These are phyloP conservation scores for Orestias chungarensis DNA, from an alignment of 2,797 vertebrate genomes.

Conservation along the genomic window DNA sequence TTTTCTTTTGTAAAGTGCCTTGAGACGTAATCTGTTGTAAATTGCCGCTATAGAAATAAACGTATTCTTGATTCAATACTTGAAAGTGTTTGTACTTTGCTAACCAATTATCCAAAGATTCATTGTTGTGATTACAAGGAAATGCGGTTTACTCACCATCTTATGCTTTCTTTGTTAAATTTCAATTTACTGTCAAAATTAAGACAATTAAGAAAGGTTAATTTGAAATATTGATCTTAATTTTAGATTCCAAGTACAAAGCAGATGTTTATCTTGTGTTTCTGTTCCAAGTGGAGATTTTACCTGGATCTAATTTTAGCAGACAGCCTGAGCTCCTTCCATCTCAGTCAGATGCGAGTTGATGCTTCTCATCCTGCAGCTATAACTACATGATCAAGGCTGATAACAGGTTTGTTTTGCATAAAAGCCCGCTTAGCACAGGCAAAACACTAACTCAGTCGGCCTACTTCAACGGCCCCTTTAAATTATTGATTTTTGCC, in stretches of 20 bases:
- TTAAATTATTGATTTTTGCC: slow-evolving; percentile 14
- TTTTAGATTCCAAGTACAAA: slow-evolving; percentile 12
- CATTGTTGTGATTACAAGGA: background rate
- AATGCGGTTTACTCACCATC: background rate
- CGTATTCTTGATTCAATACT: no score
- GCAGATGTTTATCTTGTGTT: background rate
- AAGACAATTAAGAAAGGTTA: background rate
- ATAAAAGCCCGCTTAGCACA: slow-evolving; percentile 27
- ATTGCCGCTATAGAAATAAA: no score
- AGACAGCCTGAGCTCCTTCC: slow-evolving; percentile 2
- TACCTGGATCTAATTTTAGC: slow-evolving; percentile 26
- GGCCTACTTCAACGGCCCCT: slow-evolving; percentile 1
- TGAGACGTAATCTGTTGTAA: no score
- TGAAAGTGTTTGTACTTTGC: background rate
- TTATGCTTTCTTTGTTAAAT: background rate
- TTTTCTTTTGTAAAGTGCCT: no score
- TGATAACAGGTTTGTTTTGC: slow-evolving; percentile 46
- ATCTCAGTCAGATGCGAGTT: slow-evolving; percentile 36
- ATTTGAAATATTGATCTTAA: slow-evolving; percentile 3
- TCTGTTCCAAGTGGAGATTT: slow-evolving; percentile 8
- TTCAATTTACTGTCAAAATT: background rate
- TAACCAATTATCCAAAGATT: background rate
- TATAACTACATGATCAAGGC: slow-evolving; percentile 30
- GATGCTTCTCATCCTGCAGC: slow-evolving; percentile 20
- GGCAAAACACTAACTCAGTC: slow-evolving; percentile 14